Conservation (phyloP, 2,888 invertebrate species). For the Lacanobia wlatinum region DNA sequence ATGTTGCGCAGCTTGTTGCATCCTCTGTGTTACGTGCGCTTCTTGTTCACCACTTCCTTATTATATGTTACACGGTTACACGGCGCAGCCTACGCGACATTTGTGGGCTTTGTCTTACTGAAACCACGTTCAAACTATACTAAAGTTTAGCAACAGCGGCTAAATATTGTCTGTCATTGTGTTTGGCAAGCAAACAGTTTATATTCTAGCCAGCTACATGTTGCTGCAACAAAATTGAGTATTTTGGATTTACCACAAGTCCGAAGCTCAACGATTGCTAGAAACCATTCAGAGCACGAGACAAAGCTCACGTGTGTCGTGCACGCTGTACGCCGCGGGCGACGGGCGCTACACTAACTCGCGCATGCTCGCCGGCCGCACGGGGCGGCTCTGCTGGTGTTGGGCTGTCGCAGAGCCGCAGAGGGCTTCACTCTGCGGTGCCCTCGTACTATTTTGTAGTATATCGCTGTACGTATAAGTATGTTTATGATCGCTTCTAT, state of each 20-base stretch:
- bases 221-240: background rate
- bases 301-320: slow-evolving; percentile 23
- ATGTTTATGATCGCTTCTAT: slow-evolving; percentile 13
- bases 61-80: background rate
- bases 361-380: slow-evolving; percentile 7
- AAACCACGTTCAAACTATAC: no score
- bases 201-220: background rate
- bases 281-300: background rate
- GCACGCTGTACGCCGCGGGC: slow-evolving; percentile 2
- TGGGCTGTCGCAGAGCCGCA: background rate
- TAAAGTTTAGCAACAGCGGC: background rate
- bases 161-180: background rate
- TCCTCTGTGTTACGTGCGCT: slow-evolving; percentile 9
- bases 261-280: background rate
- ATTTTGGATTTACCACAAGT: background rate
- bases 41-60: background rate
- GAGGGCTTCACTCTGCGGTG: background rate
- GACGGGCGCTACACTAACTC: slow-evolving; percentile 19
- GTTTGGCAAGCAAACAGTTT: background rate
- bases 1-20: slow-evolving; percentile 25
- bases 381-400: background rate
- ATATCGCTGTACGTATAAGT: slow-evolving; percentile 7
- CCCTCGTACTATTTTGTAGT: background rate
- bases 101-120: background rate
- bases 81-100: background rate